A percentile compares a stretch with the other conserved stretches of the same genome.
These are phyloP conservation scores for Yponomeuta malinellus DNA, from an alignment of 2,888 invertebrate genomes.

Conservation along the genomic window DNA sequence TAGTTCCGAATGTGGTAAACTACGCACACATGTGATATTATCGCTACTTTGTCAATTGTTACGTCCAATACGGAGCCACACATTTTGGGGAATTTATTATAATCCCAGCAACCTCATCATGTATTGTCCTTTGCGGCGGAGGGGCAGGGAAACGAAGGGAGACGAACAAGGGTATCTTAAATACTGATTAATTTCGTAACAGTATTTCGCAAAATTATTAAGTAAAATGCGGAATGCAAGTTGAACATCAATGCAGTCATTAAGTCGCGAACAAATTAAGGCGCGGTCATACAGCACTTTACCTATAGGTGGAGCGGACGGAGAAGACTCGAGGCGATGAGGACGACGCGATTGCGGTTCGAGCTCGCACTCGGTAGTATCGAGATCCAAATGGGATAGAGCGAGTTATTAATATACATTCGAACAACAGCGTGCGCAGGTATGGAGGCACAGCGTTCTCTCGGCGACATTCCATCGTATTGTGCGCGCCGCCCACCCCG, in stretches of 20 bases:
- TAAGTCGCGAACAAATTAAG: conserved; percentile 56
- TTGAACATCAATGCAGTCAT: conserved; percentile 41
- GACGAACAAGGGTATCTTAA: conserved; percentile 38
- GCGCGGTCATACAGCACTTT: conserved; percentile 39
- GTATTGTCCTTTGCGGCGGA: conserved; percentile 42
- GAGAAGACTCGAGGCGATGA: conserved; percentile 47
- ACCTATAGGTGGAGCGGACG: conserved; percentile 49
- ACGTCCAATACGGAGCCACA: conserved; percentile 67
- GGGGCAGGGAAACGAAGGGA: conserved; percentile 48
- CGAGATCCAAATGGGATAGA: conserved; percentile 32
- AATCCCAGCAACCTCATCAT: conserved; percentile 65
- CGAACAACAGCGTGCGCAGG: conserved; percentile 51
- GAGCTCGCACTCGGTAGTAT: conserved; percentile 9
- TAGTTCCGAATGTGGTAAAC: conserved; percentile 71
- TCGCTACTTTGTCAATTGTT: conserved; percentile 72
- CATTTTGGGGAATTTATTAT: conserved; percentile 72
- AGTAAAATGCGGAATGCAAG: conserved; percentile 14
- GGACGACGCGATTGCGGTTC: conserved; percentile 13
- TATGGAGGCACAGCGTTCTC: conserved; percentile 17
- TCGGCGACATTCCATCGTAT: conserved; percentile 71
- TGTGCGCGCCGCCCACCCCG: conserved; percentile 58
- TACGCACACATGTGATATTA: conserved; percentile 69
- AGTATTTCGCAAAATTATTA: conserved; percentile 19
- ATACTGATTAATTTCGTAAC: conserved; percentile 45
- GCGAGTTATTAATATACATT: conserved; percentile 73